phyloP scores from a whole-genome alignment of 1,140 invertebrate genomes.

The Drosophila fuyamai region DNA sequence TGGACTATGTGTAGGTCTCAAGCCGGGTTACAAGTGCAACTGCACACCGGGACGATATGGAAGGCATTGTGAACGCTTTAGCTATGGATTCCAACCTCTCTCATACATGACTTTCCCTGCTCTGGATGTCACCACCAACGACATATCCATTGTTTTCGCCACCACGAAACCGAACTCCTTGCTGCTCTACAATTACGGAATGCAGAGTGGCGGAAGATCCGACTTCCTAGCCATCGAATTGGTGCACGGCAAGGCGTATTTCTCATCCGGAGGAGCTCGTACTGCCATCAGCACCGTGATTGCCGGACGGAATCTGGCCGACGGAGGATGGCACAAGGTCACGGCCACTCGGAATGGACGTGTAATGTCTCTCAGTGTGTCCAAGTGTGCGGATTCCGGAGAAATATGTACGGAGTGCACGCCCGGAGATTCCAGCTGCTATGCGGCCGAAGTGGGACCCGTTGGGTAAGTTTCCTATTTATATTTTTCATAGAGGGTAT shows the following conservation, averaged over 20 bases:
- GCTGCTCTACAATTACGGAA: conserved; percentile 95
- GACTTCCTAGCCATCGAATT: conserved; percentile 97
- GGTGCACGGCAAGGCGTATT: conserved; percentile 91
- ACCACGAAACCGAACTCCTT: conserved; percentile 94
- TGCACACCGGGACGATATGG: conserved; percentile 95
- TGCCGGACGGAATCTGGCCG: conserved; percentile 89
- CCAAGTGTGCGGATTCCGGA: conserved; percentile 92
- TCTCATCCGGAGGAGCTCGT: conserved; percentile 95
- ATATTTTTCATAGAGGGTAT: too few species aligned
- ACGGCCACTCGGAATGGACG: conserved; percentile 95
- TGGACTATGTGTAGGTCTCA: conserved; percentile 92
- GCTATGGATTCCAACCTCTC: conserved; percentile 94
- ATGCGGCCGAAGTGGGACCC: conserved; percentile 92
- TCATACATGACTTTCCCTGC: conserved; percentile 95
- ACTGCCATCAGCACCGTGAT: conserved; percentile 93
- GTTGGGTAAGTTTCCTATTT: conserved; percentile 88
- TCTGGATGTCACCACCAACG: conserved; percentile 94
- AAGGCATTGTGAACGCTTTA: conserved; percentile 94
- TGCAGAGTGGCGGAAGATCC: conserved; percentile 93
- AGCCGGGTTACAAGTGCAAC: conserved; percentile 94
- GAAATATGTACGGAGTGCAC: conserved; percentile 94
- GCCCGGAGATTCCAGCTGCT: conserved; percentile 92
- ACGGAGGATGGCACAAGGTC: conserved; percentile 96
- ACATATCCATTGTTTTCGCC: conserved; percentile 95
- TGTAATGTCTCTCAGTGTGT: conserved; percentile 93